Evolutionary conservation across 2,888 invertebrate species (phyloP).

Genomic region (Caenorhabditis macrosperma): DNA sequence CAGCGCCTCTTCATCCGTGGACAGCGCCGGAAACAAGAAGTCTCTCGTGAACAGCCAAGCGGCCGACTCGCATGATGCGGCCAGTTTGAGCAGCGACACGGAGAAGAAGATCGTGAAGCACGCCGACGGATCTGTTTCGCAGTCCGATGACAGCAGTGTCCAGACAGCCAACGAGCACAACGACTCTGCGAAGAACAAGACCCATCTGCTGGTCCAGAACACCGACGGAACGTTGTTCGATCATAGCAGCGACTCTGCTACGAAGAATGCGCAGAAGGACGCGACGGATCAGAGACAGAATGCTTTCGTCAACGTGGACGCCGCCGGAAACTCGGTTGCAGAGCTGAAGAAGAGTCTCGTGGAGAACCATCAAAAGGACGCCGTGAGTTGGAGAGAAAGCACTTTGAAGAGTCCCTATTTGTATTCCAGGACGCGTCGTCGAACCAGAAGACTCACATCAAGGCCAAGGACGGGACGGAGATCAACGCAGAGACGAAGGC

Average conservation of each 20-base stretch:
- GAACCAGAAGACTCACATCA: background rate
- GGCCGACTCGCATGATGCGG: conserved; percentile 21
- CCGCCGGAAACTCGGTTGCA: conserved; percentile 7
- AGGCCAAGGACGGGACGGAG: conserved; percentile 18
- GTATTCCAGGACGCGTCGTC: conserved; percentile 19
- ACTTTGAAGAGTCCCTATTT: background rate
- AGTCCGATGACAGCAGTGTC: conserved; percentile 23
- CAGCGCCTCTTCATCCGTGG: background rate
- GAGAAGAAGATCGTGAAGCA: conserved; percentile 2
- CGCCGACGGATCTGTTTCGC: conserved; percentile 21
- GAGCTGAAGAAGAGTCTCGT: conserved; percentile 26
- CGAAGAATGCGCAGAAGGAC: conserved; percentile 33
- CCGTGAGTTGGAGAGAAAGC: background rate
- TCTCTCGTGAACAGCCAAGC: background rate
- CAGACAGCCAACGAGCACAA: conserved; percentile 38
- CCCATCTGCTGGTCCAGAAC: background rate
- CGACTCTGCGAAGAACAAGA: conserved; percentile 17
- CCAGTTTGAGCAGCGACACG: conserved; percentile 20
- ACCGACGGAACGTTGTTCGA: conserved; percentile 30
- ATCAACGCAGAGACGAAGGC: conserved; percentile 10
- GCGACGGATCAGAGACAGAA: conserved; percentile 35
- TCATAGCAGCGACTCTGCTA: conserved; percentile 15
- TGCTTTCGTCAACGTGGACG: background rate
- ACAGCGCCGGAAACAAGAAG: conserved; percentile 21
- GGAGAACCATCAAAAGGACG: conserved; percentile 29